phyloP scores from a whole-genome alignment of 2,113 vertebrate genomes.

The Zosterops japonicus region DNA sequence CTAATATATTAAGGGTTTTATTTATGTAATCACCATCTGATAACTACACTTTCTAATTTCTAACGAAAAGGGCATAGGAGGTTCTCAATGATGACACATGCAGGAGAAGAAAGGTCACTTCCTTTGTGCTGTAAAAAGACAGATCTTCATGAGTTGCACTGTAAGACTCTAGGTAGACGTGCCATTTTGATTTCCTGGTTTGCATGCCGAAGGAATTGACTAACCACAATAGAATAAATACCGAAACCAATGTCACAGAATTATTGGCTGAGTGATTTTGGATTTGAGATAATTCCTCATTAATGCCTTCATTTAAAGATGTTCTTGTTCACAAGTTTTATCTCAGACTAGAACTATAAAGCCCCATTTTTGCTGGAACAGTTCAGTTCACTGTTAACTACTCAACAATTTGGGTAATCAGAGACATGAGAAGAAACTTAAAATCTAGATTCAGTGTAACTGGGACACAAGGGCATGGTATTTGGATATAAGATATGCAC shows the following conservation, averaged over 20 bases:
- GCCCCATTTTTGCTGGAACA: conserved; percentile 10
- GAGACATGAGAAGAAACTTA: conserved; percentile 11
- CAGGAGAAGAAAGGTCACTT: not conserved
- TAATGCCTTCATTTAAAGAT: conserved; percentile 15
- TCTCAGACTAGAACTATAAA: conserved; percentile 8
- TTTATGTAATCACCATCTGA: not conserved
- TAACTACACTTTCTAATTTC: conserved; percentile 20
- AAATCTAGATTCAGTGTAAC: conserved; percentile 33
- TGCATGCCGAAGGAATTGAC: not conserved
- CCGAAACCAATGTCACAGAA: not conserved
- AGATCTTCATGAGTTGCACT: not conserved
- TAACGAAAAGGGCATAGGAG: not conserved
- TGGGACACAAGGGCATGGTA: not conserved
- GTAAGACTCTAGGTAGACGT: not conserved
- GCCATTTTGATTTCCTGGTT: not conserved
- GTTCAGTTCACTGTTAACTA: conserved; percentile 6
- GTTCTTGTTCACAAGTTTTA: conserved; percentile 14
- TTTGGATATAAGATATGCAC: not conserved
- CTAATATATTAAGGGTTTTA: not conserved
- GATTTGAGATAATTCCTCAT: not conserved
- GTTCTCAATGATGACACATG: not conserved
- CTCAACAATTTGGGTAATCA: not conserved
- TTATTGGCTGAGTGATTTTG: not conserved
- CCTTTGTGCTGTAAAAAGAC: not conserved
- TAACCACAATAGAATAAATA: not conserved